Conservation (phyloP, 2,113 vertebrate species). For the Spermophilus dauricus region DNA sequence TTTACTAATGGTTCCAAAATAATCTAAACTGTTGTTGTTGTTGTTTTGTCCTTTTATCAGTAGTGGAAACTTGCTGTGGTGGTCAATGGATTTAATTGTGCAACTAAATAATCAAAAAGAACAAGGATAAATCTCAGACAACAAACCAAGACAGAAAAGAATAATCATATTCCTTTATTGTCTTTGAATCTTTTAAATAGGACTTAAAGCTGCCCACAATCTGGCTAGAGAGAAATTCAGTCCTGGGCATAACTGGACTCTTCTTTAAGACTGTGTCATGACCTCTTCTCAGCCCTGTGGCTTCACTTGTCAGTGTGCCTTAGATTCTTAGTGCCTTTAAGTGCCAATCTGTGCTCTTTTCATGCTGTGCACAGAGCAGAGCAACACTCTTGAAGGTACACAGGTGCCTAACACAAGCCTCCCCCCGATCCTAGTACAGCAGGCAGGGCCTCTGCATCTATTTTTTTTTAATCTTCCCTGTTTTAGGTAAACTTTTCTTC, state of each 20-base stretch:
- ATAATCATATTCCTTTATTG: neutral
- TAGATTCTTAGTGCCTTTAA: neutral
- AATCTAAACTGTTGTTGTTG: neutral
- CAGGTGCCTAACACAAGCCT: neutral
- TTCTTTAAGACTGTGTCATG: neutral
- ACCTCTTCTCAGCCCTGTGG: neutral
- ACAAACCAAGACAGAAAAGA: neutral
- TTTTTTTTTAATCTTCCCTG: neutral
- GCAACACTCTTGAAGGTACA: neutral
- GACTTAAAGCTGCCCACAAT: neutral
- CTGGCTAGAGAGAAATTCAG: neutral
- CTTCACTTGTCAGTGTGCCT: neutral
- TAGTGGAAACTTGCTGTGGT: neutral
- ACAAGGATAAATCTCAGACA: neutral
- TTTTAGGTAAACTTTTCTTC: neutral
- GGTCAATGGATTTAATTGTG: neutral
- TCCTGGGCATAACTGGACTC: neutral
- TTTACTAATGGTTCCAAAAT: neutral
- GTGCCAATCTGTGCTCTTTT: neutral
- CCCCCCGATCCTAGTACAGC: fast-evolving
- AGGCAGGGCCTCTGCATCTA: neutral
- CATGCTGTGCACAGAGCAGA: neutral
- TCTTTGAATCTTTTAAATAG: neutral
- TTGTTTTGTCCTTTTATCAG: neutral
- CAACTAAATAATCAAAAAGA: neutral